Evolutionary conservation across 2,113 vertebrate genomes (phyloP), one percentile per base, ranked within the genome.

Genomic region (Psittacus erithacus): DNA sequence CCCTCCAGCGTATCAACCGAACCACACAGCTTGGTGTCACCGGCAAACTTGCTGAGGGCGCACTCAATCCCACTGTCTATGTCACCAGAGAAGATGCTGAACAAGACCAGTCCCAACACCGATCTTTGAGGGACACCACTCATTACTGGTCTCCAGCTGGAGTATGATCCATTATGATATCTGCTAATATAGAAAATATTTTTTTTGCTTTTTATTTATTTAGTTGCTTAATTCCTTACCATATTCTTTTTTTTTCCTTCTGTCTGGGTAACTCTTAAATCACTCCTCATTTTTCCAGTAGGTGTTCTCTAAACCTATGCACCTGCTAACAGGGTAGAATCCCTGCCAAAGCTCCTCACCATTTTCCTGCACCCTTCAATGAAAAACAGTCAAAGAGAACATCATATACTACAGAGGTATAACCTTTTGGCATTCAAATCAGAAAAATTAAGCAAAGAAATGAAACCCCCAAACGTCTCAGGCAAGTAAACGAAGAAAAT

Each of bases 221-320:
- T 28, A 29, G 20, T 69, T 83, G 25, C 7, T 33, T 47, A 41
- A 68, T 76, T 76, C 4, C 13, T 69, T 65, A 78, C 4, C 5
- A 27, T 29, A 11, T 41, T 84, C 10, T 77, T 11, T 3, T 14
- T 41, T 59, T 50, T 50, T 7, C 9, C 8, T 55, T 82, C 44
- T 68, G 10, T 25, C 31, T 73, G 9, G 3, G 13, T 17, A 80
- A 16, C 14, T 71, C 29, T 75, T 64, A 60, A 82, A 93, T 24
- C 8, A 47, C 13, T 57, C 28, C 25, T 62, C 11, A 12, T 13
- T 2, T 64, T 94, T 82, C 15, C 35, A n/a, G 20, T 50, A 65
- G 11, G 19, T 1, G 0, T 2, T 38, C 17, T 64, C 9, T 20
- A 68, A 78, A 71, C 4, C 67, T 67, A 18, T 2, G 4, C 28